These are phyloP conservation scores for Drosophila siamana DNA, from an alignment of 2,888 invertebrate species.

Conservation along the genomic window DNA sequence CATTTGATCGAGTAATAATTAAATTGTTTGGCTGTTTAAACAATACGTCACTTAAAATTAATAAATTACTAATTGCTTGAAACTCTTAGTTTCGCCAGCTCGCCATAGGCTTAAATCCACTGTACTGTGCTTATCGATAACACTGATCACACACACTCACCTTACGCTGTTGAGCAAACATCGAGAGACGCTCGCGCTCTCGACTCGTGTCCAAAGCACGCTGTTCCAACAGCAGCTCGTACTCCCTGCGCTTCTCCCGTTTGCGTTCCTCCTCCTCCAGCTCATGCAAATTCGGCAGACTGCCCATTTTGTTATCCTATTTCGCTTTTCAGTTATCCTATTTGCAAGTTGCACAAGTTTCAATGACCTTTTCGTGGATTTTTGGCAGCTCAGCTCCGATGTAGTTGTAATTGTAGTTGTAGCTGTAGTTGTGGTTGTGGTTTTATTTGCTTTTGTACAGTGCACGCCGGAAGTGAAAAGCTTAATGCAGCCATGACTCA, in stretches of 20 bases:
- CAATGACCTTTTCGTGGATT: not conserved
- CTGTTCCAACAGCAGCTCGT: slow-evolving; percentile 80
- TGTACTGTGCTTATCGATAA: slow-evolving; percentile 7
- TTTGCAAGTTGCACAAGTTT: slow-evolving; percentile 14
- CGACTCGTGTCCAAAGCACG: slow-evolving; percentile 82
- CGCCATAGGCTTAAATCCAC: no score
- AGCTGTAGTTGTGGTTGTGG: not conserved
- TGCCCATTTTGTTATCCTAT: slow-evolving; percentile 86
- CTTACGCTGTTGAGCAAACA: slow-evolving; percentile 81
- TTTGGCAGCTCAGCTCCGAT: not conserved
- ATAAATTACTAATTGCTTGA: no score
- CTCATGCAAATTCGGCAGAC: slow-evolving; percentile 89
- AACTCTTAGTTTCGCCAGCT: no score
- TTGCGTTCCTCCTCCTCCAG: slow-evolving; percentile 86
- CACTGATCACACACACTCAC: slow-evolving; percentile 58
- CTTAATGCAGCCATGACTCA: slow-evolving; percentile 33
- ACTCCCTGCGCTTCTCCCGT: slow-evolving; percentile 83
- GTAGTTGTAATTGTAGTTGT: not conserved
- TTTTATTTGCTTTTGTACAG: not conserved
- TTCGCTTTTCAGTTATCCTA: not conserved
- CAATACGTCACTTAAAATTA: no score
- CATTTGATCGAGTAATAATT: no score
- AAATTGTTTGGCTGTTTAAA: no score
- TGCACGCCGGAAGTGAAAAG: slow-evolving; percentile 48
- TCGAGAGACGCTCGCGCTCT: slow-evolving; percentile 81